Conservation (phyloP, 2,888 invertebrate genomes). For the Tanytarsus gracilentus region DNA sequence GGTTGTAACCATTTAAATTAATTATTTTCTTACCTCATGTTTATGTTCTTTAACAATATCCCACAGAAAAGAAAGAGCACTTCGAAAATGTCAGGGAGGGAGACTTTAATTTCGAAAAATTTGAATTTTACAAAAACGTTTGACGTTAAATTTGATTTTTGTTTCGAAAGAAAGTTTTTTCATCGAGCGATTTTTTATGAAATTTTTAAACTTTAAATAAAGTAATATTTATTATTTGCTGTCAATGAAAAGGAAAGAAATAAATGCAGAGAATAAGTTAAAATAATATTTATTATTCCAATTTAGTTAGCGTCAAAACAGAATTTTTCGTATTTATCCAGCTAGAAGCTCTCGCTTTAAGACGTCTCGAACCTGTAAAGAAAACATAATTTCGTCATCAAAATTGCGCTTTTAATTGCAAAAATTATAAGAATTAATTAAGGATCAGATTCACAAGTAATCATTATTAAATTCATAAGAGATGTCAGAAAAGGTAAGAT, state of each 20-base stretch:
- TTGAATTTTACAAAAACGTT: background rate
- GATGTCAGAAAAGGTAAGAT: constrained; percentile 27
- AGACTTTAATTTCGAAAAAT: background rate
- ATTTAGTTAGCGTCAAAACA: background rate
- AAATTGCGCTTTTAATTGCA: no score
- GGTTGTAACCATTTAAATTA: background rate
- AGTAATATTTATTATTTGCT: no score
- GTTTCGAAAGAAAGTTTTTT: no score
- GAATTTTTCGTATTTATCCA: background rate
- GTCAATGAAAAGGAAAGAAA: no score
- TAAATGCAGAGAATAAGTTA: no score
- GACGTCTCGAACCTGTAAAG: no score
- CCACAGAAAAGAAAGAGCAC: constrained; percentile 11
- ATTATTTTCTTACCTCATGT: constrained; percentile 23
- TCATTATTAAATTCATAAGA: constrained; percentile 23
- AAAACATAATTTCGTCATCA: no score
- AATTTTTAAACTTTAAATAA: no score
- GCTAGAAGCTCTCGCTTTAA: no score
- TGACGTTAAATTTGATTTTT: no score
- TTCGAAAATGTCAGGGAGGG: background rate
- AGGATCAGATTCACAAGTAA: constrained; percentile 25
- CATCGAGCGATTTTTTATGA: no score
- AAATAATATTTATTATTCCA: no score
- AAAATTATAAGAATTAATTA: background rate
- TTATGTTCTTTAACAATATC: background rate